Conservation (phyloP, 2,888 invertebrate species). For the Erebia ligea region DNA sequence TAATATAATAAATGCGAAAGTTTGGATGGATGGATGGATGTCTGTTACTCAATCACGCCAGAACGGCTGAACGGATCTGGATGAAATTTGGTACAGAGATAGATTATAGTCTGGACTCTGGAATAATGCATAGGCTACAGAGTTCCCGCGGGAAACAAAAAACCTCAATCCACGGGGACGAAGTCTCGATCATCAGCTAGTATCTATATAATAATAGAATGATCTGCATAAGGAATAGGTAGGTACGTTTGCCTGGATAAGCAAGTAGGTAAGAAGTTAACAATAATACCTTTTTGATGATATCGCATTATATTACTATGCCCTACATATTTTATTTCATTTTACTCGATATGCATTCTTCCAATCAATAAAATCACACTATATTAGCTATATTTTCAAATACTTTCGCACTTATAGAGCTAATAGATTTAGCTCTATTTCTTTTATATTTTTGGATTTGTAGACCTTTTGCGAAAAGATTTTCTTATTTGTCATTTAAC, state of each 20-base stretch:
- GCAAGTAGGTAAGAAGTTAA: neutral
- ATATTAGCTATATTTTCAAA: neutral
- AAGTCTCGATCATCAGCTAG: too few relatives aligned
- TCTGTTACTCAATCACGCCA: too few relatives aligned
- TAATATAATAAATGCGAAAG: too few relatives aligned
- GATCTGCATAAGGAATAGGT: neutral
- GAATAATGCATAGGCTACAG: too few relatives aligned
- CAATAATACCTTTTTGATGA: neutral
- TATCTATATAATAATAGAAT: too few relatives aligned
- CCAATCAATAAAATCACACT: neutral
- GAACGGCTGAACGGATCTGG: too few relatives aligned
- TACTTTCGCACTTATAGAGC: neutral
- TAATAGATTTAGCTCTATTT: neutral
- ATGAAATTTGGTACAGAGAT: too few relatives aligned
- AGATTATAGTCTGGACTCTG: too few relatives aligned
- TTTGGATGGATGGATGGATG: too few relatives aligned
- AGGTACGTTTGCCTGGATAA: neutral
- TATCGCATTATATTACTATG: neutral
- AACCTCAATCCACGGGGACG: too few relatives aligned
- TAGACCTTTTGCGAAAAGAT: neutral
- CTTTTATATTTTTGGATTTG: conserved; percentile 5
- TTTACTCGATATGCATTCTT: neutral
- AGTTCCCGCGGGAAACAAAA: too few relatives aligned
- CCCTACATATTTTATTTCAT: neutral
- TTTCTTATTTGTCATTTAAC: neutral